Evolutionary conservation across 2,113 vertebrate genomes (phyloP).

Genomic region (Phalacrocorax pelagicus): DNA sequence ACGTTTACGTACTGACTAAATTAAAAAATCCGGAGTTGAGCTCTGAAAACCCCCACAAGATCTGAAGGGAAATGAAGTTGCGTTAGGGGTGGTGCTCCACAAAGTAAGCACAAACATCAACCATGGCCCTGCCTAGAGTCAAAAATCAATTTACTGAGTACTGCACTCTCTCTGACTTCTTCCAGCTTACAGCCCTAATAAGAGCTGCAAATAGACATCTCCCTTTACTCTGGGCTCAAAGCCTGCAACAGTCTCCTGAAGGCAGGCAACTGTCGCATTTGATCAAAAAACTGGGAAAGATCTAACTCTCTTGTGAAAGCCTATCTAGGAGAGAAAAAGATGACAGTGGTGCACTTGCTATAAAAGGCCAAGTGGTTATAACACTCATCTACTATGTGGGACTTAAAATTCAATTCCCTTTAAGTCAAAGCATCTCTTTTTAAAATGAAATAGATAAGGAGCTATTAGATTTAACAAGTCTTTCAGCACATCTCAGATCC

Average conservation of each 20-base stretch:
- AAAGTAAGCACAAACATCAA: not conserved
- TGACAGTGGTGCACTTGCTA: not conserved
- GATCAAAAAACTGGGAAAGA: not conserved
- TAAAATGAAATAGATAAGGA: not conserved
- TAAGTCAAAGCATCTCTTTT: not conserved
- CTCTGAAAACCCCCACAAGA: not conserved
- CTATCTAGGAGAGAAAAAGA: not conserved
- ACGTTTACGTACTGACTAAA: not conserved
- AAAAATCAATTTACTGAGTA: not conserved
- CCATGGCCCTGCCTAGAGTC: not conserved
- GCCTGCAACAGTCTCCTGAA: not conserved
- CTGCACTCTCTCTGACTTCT: not conserved
- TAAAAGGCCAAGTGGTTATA: not conserved
- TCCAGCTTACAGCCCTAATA: not conserved
- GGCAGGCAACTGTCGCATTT: fast-evolving
- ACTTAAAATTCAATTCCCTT: not conserved
- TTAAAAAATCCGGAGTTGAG: not conserved
- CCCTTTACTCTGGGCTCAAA: not conserved
- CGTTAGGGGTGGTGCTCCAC: fast-evolving
- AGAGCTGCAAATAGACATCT: not conserved
- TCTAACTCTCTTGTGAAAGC: not conserved
- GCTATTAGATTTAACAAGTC: not conserved
- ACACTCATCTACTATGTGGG: not conserved
- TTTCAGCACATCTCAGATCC: not conserved
- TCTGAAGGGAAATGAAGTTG: not conserved